Percentiles rank a stretch among this genome's conserved stretches.
Conservation (phyloP, 2,797 vertebrate genomes). For the Gambelia wislizenii region DNA sequence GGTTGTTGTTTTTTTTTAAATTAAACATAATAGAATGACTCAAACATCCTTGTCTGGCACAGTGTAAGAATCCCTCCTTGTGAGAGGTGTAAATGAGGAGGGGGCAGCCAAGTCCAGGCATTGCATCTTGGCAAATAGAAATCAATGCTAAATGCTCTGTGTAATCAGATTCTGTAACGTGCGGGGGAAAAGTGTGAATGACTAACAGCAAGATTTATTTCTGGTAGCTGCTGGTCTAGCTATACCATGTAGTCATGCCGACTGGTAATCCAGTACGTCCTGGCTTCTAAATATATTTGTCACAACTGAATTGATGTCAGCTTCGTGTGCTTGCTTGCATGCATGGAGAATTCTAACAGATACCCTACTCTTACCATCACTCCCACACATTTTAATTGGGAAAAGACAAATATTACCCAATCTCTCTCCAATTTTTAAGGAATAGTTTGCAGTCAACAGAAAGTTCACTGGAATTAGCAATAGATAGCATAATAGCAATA, state of each 20-base stretch:
- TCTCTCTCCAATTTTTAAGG: background rate
- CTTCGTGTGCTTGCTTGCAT: background rate
- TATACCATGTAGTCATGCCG: constrained; percentile 27
- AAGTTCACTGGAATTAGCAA: background rate
- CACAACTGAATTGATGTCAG: background rate
- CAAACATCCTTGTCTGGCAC: background rate
- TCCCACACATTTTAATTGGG: background rate
- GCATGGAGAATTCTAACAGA: background rate
- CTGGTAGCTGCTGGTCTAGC: constrained; percentile 38
- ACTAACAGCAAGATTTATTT: constrained; percentile 51
- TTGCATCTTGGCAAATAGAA: constrained; percentile 60
- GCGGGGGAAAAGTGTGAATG: constrained; percentile 49
- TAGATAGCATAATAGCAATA: too few relatives aligned
- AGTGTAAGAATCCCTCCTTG: constrained; percentile 19
- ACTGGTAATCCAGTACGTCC: background rate
- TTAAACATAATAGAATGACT: background rate
- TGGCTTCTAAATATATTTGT: constrained; percentile 22
- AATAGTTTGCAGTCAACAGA: background rate
- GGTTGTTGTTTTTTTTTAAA: background rate
- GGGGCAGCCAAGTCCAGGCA: constrained; percentile 44
- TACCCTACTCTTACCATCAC: background rate
- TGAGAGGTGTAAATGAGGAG: constrained; percentile 48
- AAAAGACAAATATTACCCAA: background rate
- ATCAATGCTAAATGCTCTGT: constrained; percentile 56
- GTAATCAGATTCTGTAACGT: constrained; percentile 63